Conservation (phyloP, 2,888 invertebrate species). For the Ferrisia virgata region DNA sequence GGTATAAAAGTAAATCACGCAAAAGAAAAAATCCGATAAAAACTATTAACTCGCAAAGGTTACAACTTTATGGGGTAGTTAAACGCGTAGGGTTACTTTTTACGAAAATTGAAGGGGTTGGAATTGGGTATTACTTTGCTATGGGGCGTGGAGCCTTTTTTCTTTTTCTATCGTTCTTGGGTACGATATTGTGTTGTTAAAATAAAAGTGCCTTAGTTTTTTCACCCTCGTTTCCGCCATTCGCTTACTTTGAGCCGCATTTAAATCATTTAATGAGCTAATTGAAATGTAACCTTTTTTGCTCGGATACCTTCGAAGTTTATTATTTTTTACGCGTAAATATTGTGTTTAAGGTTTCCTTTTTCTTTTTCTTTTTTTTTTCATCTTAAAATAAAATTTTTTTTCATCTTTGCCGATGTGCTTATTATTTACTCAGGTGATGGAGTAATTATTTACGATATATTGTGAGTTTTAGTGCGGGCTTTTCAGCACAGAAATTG, state of each 20-base stretch:
- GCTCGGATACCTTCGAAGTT: neutral
- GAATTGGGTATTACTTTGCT: slow-evolving; percentile 5
- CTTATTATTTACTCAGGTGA: no score
- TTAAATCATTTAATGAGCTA: slow-evolving; percentile 14
- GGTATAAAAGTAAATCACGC: slow-evolving; percentile 27
- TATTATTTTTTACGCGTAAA: neutral
- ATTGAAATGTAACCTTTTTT: slow-evolving; percentile 17
- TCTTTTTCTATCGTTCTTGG: neutral
- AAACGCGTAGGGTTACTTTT: slow-evolving; percentile 19
- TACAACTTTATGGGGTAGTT: slow-evolving; percentile 35
- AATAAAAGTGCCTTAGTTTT: neutral
- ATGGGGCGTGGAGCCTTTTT: slow-evolving; percentile 6
- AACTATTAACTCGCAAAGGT: slow-evolving; percentile 18
- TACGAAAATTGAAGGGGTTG: slow-evolving; percentile 32
- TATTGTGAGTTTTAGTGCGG: no score
- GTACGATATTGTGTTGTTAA: neutral
- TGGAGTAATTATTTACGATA: no score
- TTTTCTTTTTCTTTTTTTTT: neutral
- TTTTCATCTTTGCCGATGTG: no score
- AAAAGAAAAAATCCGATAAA: slow-evolving; percentile 22
- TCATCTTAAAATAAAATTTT: neutral
- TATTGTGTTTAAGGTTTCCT: neutral
- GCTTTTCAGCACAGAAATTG: no score
- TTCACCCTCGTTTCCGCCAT: neutral
- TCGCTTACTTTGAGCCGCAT: slow-evolving; percentile 10